Percentiles rank a stretch among this genome's conserved stretches.
These are phyloP conservation scores for Lasiurus cinereus DNA, from an alignment of 2,113 vertebrate genomes.

Conservation along the genomic window DNA sequence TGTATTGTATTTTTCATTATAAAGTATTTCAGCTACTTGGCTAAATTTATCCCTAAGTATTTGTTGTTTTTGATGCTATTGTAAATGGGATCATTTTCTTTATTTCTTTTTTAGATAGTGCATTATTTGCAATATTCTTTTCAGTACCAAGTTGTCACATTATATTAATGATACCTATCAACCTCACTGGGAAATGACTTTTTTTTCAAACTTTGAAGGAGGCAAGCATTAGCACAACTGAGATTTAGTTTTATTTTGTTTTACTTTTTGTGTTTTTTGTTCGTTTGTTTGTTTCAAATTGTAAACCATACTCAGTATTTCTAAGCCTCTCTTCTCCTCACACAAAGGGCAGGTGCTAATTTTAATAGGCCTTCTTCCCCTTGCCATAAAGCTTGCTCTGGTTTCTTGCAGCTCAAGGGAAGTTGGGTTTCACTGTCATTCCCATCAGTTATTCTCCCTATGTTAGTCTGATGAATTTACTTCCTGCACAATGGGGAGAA, in stretches of 20 bases:
- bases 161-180: not conserved
- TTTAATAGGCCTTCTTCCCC: slow-evolving; percentile 54
- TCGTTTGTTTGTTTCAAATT: not conserved
- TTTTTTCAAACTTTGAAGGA: not conserved
- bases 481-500: slow-evolving; percentile 46
- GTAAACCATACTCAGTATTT: not conserved
- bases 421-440: slow-evolving; percentile 33
- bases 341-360: not conserved
- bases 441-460: not conserved
- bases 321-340: not conserved
- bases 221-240: slow-evolving; percentile 26
- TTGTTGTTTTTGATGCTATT: not conserved
- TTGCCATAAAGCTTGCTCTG: not conserved
- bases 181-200: slow-evolving; percentile 8
- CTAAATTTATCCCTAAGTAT: not conserved
- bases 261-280: not conserved
- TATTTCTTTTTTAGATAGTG: not conserved
- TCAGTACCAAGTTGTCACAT: not conserved
- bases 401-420: not conserved
- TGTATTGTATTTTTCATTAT: not conserved
- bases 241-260: slow-evolving; percentile 21
- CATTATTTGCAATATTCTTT: not conserved
- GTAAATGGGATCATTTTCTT: not conserved
- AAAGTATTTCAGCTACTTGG: not conserved
- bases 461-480: slow-evolving; percentile 67